Base-by-base conservation (phyloP, 2,797 vertebrate genomes). In the Choloepus didactylus region DNA sequence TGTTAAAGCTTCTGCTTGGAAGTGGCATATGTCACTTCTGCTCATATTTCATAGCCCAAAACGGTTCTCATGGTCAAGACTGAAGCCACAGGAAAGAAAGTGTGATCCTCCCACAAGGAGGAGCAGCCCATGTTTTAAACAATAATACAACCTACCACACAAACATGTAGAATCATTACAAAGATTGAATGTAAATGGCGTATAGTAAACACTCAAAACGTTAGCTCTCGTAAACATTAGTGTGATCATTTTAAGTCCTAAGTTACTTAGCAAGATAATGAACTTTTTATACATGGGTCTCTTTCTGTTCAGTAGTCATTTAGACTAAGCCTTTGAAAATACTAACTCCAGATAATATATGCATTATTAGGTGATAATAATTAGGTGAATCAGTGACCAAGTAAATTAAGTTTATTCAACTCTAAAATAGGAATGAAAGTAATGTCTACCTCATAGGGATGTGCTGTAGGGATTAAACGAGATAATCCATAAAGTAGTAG, bases 241-340 rank as follows among this genome's bases (percentile, higher is more conserved):
- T 72, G 16, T 27, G n/a, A 54, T 51, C 56, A 77, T 75, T 72
- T 86, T 84, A 91, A 80, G 60, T 84, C 94, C 64, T 90, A 87
- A 86, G 31, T 60, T 38, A 75, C 31, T 73, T 35, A 80, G n/a
- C 38, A 73, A 64, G 41, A 41, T 73, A 81, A 80, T 15, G 44
- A 60, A 59, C 21, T 70, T 94, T 73, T 84, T 5, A 56, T 25
- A 93, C 56, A 49, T 46, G 44, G 38, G 6, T 35, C 35, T 21
- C 35, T 67, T 72, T 94, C 38, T 60, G 27, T 62, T 85, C 75
- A 54, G n/a, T 9, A 62, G 56, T 35, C 66, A 73, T 54, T 87
- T 66, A 75, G 92, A 70, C 59, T 59, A 90, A 84, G 85, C 49
- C 75, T 91, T 93, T 60, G 51, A 60, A 89, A 67, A 19, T n/a